These are phyloP conservation scores for Oscheius sp. DNA, from an alignment of 2,888 invertebrate genomes.

Conservation along the genomic window DNA sequence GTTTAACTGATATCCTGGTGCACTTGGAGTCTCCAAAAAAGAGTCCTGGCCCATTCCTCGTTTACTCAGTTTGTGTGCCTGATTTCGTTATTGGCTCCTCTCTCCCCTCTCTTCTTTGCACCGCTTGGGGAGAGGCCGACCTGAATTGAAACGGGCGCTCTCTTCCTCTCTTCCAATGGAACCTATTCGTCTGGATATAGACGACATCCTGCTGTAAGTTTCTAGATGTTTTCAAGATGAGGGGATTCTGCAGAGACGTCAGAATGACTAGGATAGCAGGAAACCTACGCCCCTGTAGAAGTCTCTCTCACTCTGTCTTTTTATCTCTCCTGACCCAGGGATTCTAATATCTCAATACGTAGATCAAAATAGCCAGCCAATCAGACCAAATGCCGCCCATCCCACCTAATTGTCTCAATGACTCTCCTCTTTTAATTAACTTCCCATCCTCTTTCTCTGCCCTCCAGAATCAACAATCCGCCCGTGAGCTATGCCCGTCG, in stretches of 20 bases:
- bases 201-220: conserved; percentile 26
- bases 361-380: background rate
- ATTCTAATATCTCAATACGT: background rate
- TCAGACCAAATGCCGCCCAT: background rate
- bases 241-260: background rate
- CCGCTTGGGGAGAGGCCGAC: background rate
- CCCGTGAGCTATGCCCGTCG: background rate
- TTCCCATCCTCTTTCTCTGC: background rate
- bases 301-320: background rate
- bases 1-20: no score
- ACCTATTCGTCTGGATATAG: conserved; percentile 15
- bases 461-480: background rate
- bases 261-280: background rate
- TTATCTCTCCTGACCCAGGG: background rate
- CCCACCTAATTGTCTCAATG: conserved; percentile 19
- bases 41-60: background rate
- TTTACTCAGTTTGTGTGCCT: conserved; percentile 38
- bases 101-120: no score
- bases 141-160: conserved; percentile 5
- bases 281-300: background rate
- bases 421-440: conserved; percentile 27
- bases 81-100: conserved; percentile 34
- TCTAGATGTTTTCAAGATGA: background rate
- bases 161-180: conserved; percentile 10
- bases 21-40: background rate